A percentile compares a stretch with the other conserved stretches of the same genome.
These are phyloP conservation scores for Gallinago media DNA, from an alignment of 2,113 vertebrate genomes.

Conservation along the genomic window DNA sequence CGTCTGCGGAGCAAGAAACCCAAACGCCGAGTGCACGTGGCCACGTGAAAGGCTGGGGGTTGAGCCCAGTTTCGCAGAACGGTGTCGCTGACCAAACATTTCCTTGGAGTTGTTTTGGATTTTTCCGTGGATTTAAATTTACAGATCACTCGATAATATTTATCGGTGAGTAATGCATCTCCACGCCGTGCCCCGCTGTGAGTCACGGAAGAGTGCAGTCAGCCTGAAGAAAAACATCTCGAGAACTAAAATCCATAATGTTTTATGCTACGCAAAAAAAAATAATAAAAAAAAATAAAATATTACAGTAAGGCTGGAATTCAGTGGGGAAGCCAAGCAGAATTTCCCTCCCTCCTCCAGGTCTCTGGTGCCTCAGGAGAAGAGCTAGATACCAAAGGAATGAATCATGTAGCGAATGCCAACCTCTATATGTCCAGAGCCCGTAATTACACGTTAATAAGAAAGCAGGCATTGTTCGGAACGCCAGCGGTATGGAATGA, in stretches of 20 bases:
- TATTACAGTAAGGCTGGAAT: not conserved
- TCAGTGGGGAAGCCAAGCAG: not conserved
- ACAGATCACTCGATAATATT: not conserved
- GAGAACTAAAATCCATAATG: not conserved
- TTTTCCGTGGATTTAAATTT: not conserved
- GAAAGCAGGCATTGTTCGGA: slow-evolving; percentile 43
- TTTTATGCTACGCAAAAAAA: not conserved
- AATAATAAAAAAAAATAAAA: not conserved
- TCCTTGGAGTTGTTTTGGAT: not conserved
- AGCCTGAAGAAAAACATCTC: not conserved
- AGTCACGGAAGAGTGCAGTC: not conserved
- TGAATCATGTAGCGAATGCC: slow-evolving; percentile 50
- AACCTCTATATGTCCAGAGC: slow-evolving; percentile 4
- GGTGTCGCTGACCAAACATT: not conserved
- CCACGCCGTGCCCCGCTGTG: not conserved
- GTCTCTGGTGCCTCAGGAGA: slow-evolving; percentile 20
- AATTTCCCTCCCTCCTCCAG: not conserved
- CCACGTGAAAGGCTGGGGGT: not conserved
- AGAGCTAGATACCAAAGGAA: slow-evolving; percentile 59
- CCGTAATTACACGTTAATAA: not conserved
- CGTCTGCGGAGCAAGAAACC: not conserved
- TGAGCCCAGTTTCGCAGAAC: not conserved
- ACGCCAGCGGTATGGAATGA: slow-evolving; percentile 28
- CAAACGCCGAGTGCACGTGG: not conserved
- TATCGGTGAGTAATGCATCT: not conserved